Evolutionary conservation across 2,888 invertebrate species (phyloP), one percentile per base, ranked within the genome.

Genomic region (Chaetoderma sp.): DNA sequence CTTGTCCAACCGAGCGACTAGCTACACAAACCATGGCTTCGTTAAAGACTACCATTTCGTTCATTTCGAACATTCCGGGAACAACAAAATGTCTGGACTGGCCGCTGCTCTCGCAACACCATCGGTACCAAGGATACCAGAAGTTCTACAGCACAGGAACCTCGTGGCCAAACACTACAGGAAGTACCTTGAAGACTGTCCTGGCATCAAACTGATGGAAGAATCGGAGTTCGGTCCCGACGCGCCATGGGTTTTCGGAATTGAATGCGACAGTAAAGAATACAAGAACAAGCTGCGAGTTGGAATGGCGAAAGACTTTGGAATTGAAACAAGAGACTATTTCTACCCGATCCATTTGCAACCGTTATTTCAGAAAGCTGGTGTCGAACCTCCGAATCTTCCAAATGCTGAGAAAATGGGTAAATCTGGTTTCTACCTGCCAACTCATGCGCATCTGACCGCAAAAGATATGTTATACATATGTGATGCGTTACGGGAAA

Each of bases 291-390:
- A 2, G 13, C 16, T 52, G 16, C 52, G 52, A 2, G 28, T 23
- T 13, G 32, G 32, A 10, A 28, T 52, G 30, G 52, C 52, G 52
- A 4, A 52, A 4, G 32, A 52, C 16, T 30, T 32, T 33, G 30
- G 30, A n/a, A 32, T 52, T 1, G 52, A 52, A 2, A 27, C 52
- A 33, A 16, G 52, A 4, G 52, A 52, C 52, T 52, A 52, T 28
- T 52, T 52, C 28, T 52, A 4, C 32, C 52, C 52, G 3, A 52
- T 52, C 52, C 52, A 52, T 52, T n/a, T 52, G 30, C 30, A 52
- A 21, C 52, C 52, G 16, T 4, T 30, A 16, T 50, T 27, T 4
- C 52, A 3, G 21, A 52, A 18, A 16, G 13, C 16, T 1, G 52
- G 52, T 10, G 13, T 32, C 16, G 52, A 52, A 32, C 52, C 52